Evolutionary conservation across 2,113 vertebrate genomes (phyloP).

Genomic region (Microcebus ravelobensis): DNA sequence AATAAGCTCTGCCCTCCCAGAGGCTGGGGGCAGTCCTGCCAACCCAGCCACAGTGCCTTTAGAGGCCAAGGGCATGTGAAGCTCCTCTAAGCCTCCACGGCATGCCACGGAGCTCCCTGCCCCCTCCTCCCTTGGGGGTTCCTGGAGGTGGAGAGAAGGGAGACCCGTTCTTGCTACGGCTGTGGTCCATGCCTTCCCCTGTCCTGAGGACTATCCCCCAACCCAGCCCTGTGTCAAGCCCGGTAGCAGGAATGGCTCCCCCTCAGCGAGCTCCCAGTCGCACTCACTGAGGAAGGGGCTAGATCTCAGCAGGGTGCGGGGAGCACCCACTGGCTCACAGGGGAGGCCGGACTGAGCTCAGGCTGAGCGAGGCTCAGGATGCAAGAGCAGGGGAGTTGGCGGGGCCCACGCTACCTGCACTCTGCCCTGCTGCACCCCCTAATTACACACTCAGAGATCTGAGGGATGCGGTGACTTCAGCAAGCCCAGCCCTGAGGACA

Average conservation of each 20-base stretch:
- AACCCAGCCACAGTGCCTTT: no score
- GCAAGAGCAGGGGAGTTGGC: accelerated
- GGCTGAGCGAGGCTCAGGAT: neutral
- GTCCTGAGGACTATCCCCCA: neutral
- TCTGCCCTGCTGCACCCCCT: neutral
- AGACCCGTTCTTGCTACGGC: neutral
- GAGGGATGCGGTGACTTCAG: neutral
- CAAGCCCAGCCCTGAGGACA: neutral
- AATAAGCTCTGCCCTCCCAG: neutral
- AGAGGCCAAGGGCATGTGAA: neutral
- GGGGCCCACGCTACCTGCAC: accelerated
- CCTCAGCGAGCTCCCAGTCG: neutral
- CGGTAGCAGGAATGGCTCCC: neutral
- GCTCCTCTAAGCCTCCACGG: neutral
- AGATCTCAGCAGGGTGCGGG: accelerated
- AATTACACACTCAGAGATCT: neutral
- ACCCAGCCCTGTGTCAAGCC: neutral
- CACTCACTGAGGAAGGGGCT: neutral
- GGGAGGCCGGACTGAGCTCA: neutral
- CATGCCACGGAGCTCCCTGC: no score
- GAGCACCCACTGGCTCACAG: neutral
- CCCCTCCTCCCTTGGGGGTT: neutral
- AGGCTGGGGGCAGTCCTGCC: neutral
- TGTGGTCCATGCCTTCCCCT: neutral
- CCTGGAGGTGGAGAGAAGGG: neutral